Evolutionary conservation across 2,113 vertebrate species (phyloP), one percentile per base, ranked within the genome.

Genomic region (Choloepus hoffmanni): DNA sequence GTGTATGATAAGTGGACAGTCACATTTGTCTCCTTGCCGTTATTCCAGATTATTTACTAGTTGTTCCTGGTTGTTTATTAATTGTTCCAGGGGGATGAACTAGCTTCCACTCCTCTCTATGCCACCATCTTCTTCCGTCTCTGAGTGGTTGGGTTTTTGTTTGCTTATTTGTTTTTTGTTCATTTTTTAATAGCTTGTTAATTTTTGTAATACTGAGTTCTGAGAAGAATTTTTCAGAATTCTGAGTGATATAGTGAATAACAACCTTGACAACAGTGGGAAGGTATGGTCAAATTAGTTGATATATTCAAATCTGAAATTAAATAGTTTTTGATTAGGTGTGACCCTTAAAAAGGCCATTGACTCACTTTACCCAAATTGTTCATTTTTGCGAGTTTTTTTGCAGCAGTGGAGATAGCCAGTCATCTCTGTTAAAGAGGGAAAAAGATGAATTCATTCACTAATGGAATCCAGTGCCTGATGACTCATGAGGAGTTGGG

Each of bases 401-500:
- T 81, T 70, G 45, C 74, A 67, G 23, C 16, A 33, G 36, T 92
- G 58, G 85, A 81, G 89, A 48, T 81, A 76, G 26, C 45, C 70
- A 48, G 72, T 92, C 78, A 89, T 65, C 33, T 89, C 79, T 0
- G 0, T 73, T 58, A 92, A 77, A 84, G 48, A 89, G 92, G 95
- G 62, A 92, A 85, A 79, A 91, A 36, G 87, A 84, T 55, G 84
- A 79, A 73, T 96, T 92, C 36, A 63, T 43, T 70, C 50, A n/a
- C 62, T 73, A 65, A 62, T n/a, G 50, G 94, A 95, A 76, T 95
- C 87, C 90, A 89, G 95, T n/a, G 30, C 73, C 79, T n/a, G 24
- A 43, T 95, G 94, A 95, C 65, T 97, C 95, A 93, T 23, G 50
- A 84, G 70, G 23, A 26, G 70, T 48, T 95, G 84, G 92, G 87